Evolutionary conservation across 1,140 invertebrate genomes (phyloP), one percentile per base, ranked within the genome.

Genomic region (Drosophila auraria): DNA sequence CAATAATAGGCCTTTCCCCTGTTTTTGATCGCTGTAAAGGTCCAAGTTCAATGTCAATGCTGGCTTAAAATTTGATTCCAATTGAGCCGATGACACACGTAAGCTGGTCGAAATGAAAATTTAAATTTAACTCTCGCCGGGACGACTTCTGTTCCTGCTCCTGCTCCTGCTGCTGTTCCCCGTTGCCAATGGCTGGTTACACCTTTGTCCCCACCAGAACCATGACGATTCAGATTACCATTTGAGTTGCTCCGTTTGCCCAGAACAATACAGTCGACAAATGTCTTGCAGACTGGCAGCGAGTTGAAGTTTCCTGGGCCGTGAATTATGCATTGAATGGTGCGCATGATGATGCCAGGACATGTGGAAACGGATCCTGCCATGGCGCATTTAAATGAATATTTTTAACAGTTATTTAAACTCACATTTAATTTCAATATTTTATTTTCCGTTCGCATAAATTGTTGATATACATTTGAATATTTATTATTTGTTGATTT

Each of bases 61-160:
- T 20, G 38, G 45, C 54, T 73, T 25, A 51, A 14, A 73, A 61
- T 72, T 72, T 73, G 69, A 73, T 73, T 45, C 70, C 38, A 73
- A 11, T 61, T 73, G 27, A 73, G 56, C 69, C 47, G 20, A 42
- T 2, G 15, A 14, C 36, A 40, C 27, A 38, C n/a, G 17, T 60
- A 60, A 61, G 70, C 56, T 50, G 45, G 53, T 51, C 36, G 38
- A 73, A 51, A 60, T 61, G 30, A 53, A 69, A 73, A 73, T 73
- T 53, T 51, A 73, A 73, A 45, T 73, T 73, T 33, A 73, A 23
- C 45, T 70, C 40, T 15, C 11, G 23, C 15, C 17, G 40, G 30
- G 14, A 14, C 2, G 40, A 53, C 20, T 69, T 27, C 47, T 23
- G 42, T 33, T 38, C 30, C 30, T n/a, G 33, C 33, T 7, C 30